phyloP scores from a whole-genome alignment of 2,797 vertebrate genomes.

The Fringilla coelebs region DNA sequence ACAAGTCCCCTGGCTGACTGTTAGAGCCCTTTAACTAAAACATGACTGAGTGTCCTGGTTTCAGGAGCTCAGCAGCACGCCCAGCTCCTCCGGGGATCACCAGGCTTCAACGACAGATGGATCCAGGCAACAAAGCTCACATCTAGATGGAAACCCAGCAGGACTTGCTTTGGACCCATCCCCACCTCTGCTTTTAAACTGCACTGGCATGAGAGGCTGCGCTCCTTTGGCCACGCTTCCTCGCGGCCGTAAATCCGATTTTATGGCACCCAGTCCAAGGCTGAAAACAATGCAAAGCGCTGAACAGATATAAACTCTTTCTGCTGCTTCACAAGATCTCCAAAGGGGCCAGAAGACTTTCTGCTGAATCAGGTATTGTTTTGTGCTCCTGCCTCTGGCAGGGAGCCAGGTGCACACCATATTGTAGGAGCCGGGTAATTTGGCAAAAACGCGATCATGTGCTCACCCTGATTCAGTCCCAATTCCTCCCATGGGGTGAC shows the following conservation, averaged over 20 bases:
- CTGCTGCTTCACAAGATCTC: slow-evolving; percentile 56
- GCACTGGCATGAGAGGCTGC: neutral
- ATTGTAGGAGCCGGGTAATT: slow-evolving; percentile 44
- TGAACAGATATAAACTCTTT: slow-evolving; percentile 53
- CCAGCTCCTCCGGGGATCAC: neutral
- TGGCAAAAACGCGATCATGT: slow-evolving; percentile 42
- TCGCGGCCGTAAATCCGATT: neutral
- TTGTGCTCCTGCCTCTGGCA: neutral
- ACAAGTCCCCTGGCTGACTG: slow-evolving; percentile 47
- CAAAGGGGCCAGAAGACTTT: slow-evolving; percentile 45
- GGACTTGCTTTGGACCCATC: neutral
- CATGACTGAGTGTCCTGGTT: neutral
- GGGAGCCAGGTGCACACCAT: slow-evolving; percentile 49
- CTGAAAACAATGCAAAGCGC: neutral
- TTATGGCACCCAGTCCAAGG: slow-evolving; percentile 26
- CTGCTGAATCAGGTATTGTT: slow-evolving; percentile 64
- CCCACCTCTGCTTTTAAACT: neutral
- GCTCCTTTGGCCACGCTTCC: slow-evolving; percentile 1
- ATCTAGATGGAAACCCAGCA: neutral
- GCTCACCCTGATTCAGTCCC: slow-evolving; percentile 43
- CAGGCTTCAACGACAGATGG: neutral
- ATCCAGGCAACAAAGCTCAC: neutral
- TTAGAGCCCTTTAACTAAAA: slow-evolving; percentile 50
- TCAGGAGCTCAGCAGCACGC: neutral
- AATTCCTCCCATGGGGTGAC: slow-evolving; percentile 47